Evolutionary conservation across 2,888 invertebrate genomes (phyloP), one percentile per base, ranked within the genome.

Genomic region (Acrobasis consociella): DNA sequence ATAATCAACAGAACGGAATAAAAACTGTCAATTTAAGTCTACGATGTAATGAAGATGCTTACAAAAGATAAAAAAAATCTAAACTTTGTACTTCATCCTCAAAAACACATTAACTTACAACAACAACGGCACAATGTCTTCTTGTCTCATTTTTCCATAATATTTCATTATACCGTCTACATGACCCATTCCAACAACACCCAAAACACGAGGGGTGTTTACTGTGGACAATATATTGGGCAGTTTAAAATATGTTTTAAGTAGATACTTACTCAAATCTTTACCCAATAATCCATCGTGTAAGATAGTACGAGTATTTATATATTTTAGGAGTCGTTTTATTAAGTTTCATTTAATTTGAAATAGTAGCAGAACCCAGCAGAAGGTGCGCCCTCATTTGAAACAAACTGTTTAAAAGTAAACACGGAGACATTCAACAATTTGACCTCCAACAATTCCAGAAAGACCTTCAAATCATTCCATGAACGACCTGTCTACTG

Each of bases 111-210:
- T 5, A 39, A 82, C 91, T 91, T 74, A 92, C 91, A 86, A 76
- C 67, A 92, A 75, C 58, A 92, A 75, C 11, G 92, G 92, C 64
- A 91, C 80, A 67, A 92, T 89, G 65, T 92, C 90, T 55, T 87
- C 82, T 68, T 87, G 89, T 69, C 70, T 85, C 89, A 92, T 89
- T 80, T 80, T 86, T 58, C 92, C 92, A 64, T 84, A 92, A 73
- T 91, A 91, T 80, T 82, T 87, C 7, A 75, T 66, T 66, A 99
- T 99, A 62, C 99, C 99, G 62, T 96, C 95, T 7, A 97, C 96
- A 85, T 99, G 99, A 0, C 99, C 99, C 81, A 99, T 97, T 49
- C 99, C 99, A 39, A 99, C 99, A 31, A 99, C 97, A 22, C 97
- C 99, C 9, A 99, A 97, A 13, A 99, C 96, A 67, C 96, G 94